Evolutionary conservation across 2,113 vertebrate species (phyloP).

Genomic region (Heliornis fulica): DNA sequence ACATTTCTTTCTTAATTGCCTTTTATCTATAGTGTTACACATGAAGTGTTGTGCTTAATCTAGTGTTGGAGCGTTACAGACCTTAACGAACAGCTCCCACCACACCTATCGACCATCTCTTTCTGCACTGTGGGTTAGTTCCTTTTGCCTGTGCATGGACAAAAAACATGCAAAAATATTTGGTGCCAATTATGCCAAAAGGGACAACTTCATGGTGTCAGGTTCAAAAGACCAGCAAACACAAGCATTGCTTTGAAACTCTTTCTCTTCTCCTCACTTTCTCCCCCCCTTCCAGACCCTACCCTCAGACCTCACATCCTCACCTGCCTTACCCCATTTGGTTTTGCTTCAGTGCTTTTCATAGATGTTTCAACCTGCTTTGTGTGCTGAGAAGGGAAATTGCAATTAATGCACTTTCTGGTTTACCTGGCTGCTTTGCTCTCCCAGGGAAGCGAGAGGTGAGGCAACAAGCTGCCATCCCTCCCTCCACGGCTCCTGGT

Average conservation of each 20-base stretch:
- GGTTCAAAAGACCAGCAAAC: background rate
- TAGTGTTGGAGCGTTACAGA: no score
- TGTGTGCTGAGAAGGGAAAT: background rate
- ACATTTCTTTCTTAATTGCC: background rate
- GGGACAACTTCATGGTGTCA: background rate
- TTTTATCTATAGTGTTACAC: background rate
- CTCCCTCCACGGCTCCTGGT: background rate
- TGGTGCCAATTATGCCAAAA: background rate
- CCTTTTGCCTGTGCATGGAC: background rate
- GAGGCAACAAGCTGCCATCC: background rate
- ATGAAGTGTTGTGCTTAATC: background rate
- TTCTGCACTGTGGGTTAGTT: background rate
- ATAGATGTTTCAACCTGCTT: background rate
- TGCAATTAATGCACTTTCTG: background rate
- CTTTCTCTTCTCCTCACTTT: accelerated
- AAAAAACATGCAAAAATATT: background rate
- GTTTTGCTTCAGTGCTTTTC: background rate
- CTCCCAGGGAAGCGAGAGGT: background rate
- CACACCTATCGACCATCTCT: background rate
- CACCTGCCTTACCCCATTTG: background rate
- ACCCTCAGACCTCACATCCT: background rate
- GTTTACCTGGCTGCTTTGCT: background rate
- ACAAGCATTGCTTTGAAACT: background rate
- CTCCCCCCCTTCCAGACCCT: background rate
- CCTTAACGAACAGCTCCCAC: background rate